These are phyloP conservation scores for Nipponia nippon DNA, from an alignment of 2,113 vertebrate species.

Conservation along the genomic window DNA sequence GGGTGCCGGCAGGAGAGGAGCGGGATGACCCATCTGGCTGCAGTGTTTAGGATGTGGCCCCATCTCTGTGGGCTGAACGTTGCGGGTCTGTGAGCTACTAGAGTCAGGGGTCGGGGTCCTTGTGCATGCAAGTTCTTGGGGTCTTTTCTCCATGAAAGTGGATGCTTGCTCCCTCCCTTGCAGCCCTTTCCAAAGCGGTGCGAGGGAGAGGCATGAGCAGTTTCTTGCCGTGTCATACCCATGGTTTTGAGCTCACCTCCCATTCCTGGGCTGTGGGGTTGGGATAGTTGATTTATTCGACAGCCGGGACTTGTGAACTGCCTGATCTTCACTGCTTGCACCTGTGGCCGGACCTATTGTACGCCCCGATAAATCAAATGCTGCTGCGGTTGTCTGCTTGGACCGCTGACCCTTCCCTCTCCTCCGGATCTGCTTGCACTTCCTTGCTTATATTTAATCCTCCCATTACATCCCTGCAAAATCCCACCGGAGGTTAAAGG, in stretches of 20 bases:
- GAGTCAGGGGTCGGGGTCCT: accelerated
- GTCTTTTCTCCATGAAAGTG: background rate
- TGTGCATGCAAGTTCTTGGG: background rate
- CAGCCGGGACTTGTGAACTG: background rate
- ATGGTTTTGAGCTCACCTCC: background rate
- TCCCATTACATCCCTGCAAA: background rate
- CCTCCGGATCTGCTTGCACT: background rate
- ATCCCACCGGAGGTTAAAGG: background rate
- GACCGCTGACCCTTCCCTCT: background rate
- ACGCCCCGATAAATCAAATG: background rate
- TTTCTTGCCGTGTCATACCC: background rate
- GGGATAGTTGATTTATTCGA: background rate
- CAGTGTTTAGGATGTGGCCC: background rate
- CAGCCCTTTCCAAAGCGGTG: background rate
- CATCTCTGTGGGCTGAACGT: background rate
- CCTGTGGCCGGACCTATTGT: background rate
- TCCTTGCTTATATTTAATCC: slow-evolving; percentile 22
- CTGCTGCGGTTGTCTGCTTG: background rate
- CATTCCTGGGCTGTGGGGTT: background rate
- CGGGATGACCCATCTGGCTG: background rate
- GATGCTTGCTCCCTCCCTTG: background rate
- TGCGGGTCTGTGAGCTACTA: background rate
- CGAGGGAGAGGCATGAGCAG: background rate
- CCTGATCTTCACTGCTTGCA: background rate
- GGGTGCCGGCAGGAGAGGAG: background rate